Base-by-base conservation (phyloP, 2,888 invertebrate species). In the Melangyna quadrimaculata region DNA sequence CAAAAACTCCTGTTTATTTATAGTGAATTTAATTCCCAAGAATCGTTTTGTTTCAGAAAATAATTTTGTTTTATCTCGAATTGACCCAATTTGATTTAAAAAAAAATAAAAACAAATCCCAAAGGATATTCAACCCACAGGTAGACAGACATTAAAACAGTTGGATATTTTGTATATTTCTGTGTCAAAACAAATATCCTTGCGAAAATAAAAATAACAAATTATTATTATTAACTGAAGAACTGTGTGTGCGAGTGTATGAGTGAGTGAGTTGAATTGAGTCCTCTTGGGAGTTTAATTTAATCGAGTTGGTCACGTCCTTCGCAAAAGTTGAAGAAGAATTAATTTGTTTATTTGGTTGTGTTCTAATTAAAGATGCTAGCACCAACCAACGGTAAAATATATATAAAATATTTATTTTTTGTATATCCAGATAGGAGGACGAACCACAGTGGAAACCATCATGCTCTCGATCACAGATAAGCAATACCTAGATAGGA, bases 321-420 rank as follows among this genome's bases (percentile, higher is more conserved):
- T 35, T 32, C 1, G 6, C 12, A 5, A 32, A 29, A 71, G 35
- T 78, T 55, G 19, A 35, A 63, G 45, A 71, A 55, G 32, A 45
- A 19, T 63, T 78, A 29, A 71, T 78, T 78, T n/a, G 10, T 65
- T 63, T 71, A 45, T 71, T 71, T 78, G 40, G 61, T 63, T 55
- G 55, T 37, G 43, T 53, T 78, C 63, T 37, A 61, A 55, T 71
- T 63, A 45, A 55, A 37, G 63, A 53, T 63, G 61, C 22, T 10
- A 1, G 19, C n/a, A 51, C 12, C 8, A 29, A 0, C 27, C n/a
- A 59, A 43, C 27, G n/a, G 24, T 40, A 40, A 61, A 24, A 40
- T 6, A 24, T 1, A 7, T 0, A 40, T n/a, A 51, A 48, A 24
- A 8, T 19, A 10, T 14, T 0, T 12, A 12, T 48, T 45, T n/a